These are phyloP conservation scores for Eulimnadia texana DNA, from an alignment of 1,140 invertebrate species.

Conservation along the genomic window DNA sequence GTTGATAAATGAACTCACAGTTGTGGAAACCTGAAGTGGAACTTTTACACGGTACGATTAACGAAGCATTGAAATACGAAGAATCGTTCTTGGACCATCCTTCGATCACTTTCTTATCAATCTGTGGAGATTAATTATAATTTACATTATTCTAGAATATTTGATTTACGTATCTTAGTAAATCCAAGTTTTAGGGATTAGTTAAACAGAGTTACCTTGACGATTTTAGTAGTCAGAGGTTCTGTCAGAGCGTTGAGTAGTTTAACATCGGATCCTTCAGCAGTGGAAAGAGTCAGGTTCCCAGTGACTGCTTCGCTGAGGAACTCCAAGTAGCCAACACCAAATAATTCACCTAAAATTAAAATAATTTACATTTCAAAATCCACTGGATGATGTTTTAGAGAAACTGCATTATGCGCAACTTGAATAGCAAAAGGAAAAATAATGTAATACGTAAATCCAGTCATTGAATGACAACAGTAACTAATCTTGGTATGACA, in stretches of 20 bases:
- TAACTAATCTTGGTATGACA: too few species aligned
- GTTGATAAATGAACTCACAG: not conserved
- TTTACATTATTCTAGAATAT: not conserved
- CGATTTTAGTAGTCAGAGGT: slow-evolving; percentile 34
- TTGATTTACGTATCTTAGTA: too few species aligned
- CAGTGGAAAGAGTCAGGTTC: slow-evolving; percentile 18
- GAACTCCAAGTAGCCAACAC: slow-evolving; percentile 4
- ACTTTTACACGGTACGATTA: slow-evolving; percentile 20
- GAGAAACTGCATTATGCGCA: too few species aligned
- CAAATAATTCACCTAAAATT: not conserved
- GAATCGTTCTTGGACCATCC: slow-evolving; percentile 14
- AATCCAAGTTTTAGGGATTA: too few species aligned
- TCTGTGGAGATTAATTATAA: slow-evolving; percentile 13
- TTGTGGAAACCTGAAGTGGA: too few species aligned
- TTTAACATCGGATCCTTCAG: slow-evolving; percentile 28
- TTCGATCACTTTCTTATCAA: slow-evolving; percentile 18
- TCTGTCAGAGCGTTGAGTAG: slow-evolving; percentile 35
- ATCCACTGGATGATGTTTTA: too few species aligned
- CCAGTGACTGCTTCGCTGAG: not conserved
- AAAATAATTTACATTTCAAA: not conserved
- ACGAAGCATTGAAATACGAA: slow-evolving; percentile 18
- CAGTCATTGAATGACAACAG: too few species aligned
- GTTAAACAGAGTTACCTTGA: slow-evolving; percentile 26
- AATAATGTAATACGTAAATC: too few species aligned
- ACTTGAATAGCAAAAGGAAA: too few species aligned